Base-by-base conservation (phyloP, 2,888 invertebrate species). In the Pseudococcus jackbeardsleyi region DNA sequence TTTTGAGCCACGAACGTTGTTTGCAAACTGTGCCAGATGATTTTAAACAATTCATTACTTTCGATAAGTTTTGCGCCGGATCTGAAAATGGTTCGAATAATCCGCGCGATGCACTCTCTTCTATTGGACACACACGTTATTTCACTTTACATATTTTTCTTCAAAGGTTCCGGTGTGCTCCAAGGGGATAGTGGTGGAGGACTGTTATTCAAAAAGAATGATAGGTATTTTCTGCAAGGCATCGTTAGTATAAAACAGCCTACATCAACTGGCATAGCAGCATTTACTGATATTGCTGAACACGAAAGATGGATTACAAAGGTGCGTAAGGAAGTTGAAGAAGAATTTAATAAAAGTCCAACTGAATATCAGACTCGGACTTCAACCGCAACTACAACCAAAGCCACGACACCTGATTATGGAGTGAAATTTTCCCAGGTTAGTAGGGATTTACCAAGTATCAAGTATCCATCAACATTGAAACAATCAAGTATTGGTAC, bases 11-110 rank as follows among this genome's bases (percentile, higher is more conserved):
- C 19, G 79, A 84, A 17, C 42, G 86, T 0, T 90, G 90, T 87
- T 88, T 88, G 0, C 33, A 77, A 8, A 89, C 88, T 19, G 84
- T 89, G 8, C 88, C 86, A 9, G 77, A 50, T 7, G 87, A 88
- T 17, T 90, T 90, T 85, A 59, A 89, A 33, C 26, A 68, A 6
- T 90, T 89, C 84, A 88, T 90, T 46, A 90, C 90, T 5, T 72
- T 72, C n/a, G 90, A 90, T 87, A 90, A 90, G 86, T 89, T 90
- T 89, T 90, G 90, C 64, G 90, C 90, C 9, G 90, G 90, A 11
- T 86, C 26, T 33, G 26, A 33, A 33, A 33, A 33, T 33, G 26
- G 26, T 33, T 2, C 89, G 12, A 46, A 46, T 46, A 46, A 1
- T 46, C 8, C 1, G 6, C 46, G 8, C 8, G 46, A 46, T 46